phyloP scores from a whole-genome alignment of 1,140 invertebrate genomes.

The Aphidius gifuensis region DNA sequence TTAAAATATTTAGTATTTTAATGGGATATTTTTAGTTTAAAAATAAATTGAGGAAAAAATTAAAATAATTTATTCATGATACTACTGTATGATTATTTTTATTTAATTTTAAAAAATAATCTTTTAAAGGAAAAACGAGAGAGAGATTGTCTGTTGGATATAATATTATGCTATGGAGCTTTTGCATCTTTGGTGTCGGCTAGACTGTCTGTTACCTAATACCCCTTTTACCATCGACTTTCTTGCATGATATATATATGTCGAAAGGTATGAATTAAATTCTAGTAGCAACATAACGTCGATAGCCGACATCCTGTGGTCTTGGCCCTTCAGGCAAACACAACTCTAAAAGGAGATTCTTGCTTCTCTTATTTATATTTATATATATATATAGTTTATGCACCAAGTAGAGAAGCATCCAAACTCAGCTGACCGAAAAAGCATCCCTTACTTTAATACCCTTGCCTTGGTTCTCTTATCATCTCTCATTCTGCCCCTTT shows the following conservation, averaged over 20 bases:
- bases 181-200: conserved; percentile 44
- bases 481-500: conserved; percentile 27
- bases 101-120: no score
- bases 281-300: conserved; percentile 33
- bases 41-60: no score
- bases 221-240: conserved; percentile 23
- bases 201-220: conserved; percentile 35
- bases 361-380: not conserved
- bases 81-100: no score
- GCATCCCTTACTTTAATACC: conserved; percentile 7
- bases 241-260: not conserved
- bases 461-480: not conserved
- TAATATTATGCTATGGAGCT: conserved; percentile 39
- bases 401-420: not conserved
- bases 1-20: no score
- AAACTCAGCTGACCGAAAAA: conserved; percentile 10
- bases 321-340: conserved; percentile 3
- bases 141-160: no score
- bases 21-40: no score
- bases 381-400: no score
- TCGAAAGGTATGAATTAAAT: not conserved
- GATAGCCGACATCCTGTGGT: conserved; percentile 37
- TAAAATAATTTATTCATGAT: no score
- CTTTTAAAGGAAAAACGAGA: no score
- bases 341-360: conserved; percentile 38